A percentile compares a stretch with the other conserved stretches of the same genome.
These are phyloP conservation scores for Steinernema feltiae DNA, from an alignment of 1,140 invertebrate genomes.

Conservation along the genomic window DNA sequence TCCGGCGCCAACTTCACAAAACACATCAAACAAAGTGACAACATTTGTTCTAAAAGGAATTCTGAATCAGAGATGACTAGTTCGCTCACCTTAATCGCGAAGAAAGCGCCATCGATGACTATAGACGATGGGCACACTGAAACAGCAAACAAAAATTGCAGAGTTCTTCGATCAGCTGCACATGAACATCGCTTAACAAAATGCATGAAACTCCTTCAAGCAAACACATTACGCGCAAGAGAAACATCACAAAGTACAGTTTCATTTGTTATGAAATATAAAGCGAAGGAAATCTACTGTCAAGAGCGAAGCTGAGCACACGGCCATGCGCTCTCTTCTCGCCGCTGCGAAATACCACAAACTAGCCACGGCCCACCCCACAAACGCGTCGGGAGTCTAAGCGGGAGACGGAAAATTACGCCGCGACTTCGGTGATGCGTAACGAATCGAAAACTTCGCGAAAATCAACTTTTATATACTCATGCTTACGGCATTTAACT, in stretches of 20 bases:
- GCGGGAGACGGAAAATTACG: not conserved
- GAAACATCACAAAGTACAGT: too few species aligned
- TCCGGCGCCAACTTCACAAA: constrained; percentile 36
- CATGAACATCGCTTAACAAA: not conserved
- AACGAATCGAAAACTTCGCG: too few species aligned
- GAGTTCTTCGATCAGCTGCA: not conserved
- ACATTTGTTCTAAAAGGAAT: not conserved
- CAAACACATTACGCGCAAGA: too few species aligned
- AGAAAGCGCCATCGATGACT: not conserved
- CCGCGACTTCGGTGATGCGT: too few species aligned
- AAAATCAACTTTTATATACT: too few species aligned
- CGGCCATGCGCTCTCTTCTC: too few species aligned
- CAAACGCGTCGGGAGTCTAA: not conserved
- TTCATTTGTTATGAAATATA: not conserved
- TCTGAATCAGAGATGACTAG: not conserved
- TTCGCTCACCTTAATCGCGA: not conserved
- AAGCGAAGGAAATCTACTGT: too few species aligned
- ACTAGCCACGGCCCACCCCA: not conserved
- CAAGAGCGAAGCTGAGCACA: too few species aligned
- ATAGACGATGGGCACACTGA: not conserved
- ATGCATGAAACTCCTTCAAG: too few species aligned
- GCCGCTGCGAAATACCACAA: not conserved
- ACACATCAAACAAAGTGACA: constrained; percentile 49
- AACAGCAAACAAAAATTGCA: not conserved
- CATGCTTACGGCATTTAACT: too few species aligned